Conservation (phyloP, 1,140 invertebrate species). For the Ips typographus region DNA sequence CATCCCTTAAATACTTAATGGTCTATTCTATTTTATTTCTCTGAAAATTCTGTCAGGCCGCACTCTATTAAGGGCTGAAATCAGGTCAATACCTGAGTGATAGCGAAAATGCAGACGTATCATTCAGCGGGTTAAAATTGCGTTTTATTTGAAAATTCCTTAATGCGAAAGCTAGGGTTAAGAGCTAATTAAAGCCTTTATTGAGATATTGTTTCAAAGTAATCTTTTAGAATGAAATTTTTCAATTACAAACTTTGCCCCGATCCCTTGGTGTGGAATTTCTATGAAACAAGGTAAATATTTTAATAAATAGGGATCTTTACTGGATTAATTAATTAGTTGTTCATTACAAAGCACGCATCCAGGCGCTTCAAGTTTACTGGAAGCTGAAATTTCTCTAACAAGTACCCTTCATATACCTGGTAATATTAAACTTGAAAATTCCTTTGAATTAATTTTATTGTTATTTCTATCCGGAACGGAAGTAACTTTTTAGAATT, state of each 20-base stretch:
- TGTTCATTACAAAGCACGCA: constrained; percentile 39
- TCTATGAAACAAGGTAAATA: constrained; percentile 38
- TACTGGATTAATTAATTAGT: constrained; percentile 40
- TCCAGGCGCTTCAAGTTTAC: constrained; percentile 37
- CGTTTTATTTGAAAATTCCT: too few relatives aligned
- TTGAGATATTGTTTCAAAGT: constrained; percentile 22
- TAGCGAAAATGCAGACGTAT: too few relatives aligned
- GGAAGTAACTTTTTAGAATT: background rate
- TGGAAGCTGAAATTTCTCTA: constrained; percentile 39
- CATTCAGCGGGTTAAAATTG: too few relatives aligned
- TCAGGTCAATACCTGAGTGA: too few relatives aligned
- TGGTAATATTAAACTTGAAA: constrained; percentile 40
- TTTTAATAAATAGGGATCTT: constrained; percentile 40
- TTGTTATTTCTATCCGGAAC: constrained; percentile 13
- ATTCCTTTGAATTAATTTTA: constrained; percentile 40
- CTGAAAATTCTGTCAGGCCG: constrained; percentile 8
- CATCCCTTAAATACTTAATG: constrained; percentile 42
- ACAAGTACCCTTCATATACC: constrained; percentile 39
- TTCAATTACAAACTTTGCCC: constrained; percentile 34
- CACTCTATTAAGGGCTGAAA: background rate
- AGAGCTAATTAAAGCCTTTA: constrained; percentile 16
- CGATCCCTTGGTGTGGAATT: constrained; percentile 33
- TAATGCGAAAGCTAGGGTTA: too few relatives aligned
- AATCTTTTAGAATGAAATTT: constrained; percentile 17
- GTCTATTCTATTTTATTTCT: constrained; percentile 35